Evolutionary conservation across 1,140 invertebrate species (phyloP).

Genomic region (Zophobas morio): DNA sequence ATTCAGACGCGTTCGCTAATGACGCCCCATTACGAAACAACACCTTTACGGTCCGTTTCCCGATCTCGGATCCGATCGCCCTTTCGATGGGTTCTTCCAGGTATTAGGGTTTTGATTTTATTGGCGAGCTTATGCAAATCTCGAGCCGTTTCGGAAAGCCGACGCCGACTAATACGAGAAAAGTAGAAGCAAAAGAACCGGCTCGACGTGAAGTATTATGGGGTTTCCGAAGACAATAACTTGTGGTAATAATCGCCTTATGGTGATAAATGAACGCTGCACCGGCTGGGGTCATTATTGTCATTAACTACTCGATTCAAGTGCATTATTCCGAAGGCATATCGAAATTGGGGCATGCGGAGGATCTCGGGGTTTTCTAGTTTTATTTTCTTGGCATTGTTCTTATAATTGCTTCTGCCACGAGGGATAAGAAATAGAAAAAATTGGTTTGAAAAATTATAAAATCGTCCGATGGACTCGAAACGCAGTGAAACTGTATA

Average conservation of each 20-base stretch:
- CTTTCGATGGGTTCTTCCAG: conserved; percentile 10
- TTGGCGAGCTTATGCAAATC: conserved; percentile 29
- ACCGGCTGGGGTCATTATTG: conserved; percentile 35
- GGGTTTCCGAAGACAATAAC: conserved; percentile 35
- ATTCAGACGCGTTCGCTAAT: conserved; percentile 47
- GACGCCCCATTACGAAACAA: conserved; percentile 40
- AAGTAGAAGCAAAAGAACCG: conserved; percentile 23
- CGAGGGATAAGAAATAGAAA: not conserved
- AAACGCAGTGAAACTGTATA: too few relatives aligned
- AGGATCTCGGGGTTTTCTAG: too few relatives aligned
- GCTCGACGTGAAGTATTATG: conserved; percentile 22
- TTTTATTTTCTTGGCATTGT: too few relatives aligned
- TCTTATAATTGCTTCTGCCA: too few relatives aligned
- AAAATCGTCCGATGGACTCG: too few relatives aligned
- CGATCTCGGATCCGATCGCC: conserved; percentile 16
- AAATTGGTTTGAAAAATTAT: not conserved
- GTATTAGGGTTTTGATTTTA: conserved; percentile 16
- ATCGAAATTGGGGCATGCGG: too few relatives aligned
- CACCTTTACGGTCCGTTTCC: conserved; percentile 30
- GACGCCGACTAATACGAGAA: not conserved
- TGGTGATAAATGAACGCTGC: conserved; percentile 33
- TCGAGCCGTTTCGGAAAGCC: not conserved
- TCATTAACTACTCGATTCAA: conserved; percentile 18
- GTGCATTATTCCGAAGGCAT: too few relatives aligned
- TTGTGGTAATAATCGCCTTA: conserved; percentile 34